Conservation (phyloP, 2,113 vertebrate species). For the Seriola aureovittata region DNA sequence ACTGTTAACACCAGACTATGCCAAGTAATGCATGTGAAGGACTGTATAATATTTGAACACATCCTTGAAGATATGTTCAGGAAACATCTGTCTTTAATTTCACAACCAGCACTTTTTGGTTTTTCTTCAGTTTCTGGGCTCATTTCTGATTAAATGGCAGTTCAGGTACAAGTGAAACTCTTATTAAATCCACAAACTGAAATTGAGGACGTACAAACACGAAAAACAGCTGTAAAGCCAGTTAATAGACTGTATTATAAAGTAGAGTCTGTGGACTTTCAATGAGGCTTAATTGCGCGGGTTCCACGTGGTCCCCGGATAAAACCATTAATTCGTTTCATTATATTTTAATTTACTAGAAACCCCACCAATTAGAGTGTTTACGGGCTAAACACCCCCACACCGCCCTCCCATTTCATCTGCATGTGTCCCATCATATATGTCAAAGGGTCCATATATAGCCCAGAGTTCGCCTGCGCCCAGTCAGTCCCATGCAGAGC, state of each 20-base stretch:
- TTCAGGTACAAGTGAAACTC: not conserved
- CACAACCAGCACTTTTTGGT: not conserved
- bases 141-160: not conserved
- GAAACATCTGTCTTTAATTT: not conserved
- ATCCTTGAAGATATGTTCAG: not conserved
- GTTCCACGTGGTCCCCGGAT: not conserved
- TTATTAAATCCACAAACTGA: not conserved
- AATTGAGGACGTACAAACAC: not conserved
- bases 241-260: not conserved
- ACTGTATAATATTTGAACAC: not conserved
- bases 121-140: not conserved
- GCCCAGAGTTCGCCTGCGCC: slow-evolving; percentile 26
- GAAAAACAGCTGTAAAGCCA: not conserved
- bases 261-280: not conserved
- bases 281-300: not conserved
- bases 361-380: slow-evolving; percentile 14
- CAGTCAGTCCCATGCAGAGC: slow-evolving; percentile 11
- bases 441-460: slow-evolving; percentile 26
- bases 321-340: slow-evolving; percentile 10
- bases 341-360: not conserved
- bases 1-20: not conserved
- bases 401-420: not conserved
- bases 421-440: slow-evolving; percentile 20
- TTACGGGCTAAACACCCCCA: not conserved
- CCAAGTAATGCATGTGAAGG: not conserved